These are phyloP conservation scores for Odocoileus virginianus DNA, from an alignment of 2,113 vertebrate genomes.

Conservation along the genomic window DNA sequence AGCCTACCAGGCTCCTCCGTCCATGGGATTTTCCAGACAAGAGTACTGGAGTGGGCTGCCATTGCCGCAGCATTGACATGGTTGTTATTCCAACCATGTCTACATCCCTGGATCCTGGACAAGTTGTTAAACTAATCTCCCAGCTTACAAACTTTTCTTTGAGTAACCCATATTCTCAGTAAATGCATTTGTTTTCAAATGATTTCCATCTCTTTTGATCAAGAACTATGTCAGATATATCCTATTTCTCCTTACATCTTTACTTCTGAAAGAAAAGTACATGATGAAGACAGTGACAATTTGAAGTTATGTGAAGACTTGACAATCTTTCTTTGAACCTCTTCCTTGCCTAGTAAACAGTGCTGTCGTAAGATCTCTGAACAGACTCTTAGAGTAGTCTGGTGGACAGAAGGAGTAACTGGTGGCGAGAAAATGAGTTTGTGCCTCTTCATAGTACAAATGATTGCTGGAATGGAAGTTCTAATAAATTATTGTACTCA, in stretches of 20 bases:
- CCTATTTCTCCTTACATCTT: not conserved
- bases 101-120: rapidly evolving
- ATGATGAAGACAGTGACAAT: not conserved
- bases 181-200: not conserved
- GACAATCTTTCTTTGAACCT: not conserved
- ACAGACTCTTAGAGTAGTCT: not conserved
- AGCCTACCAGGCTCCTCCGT: too few relatives aligned
- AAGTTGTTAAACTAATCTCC: not conserved
- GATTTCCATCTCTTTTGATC: not conserved
- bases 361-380: not conserved
- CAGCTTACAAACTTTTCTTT: not conserved
- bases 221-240: not conserved
- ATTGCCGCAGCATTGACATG: not conserved
- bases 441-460: not conserved
- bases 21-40: too few relatives aligned
- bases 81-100: not conserved
- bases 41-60: too few relatives aligned
- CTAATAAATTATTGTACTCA: not conserved
- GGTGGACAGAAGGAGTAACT: not conserved
- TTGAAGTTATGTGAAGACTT: not conserved
- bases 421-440: rapidly evolving
- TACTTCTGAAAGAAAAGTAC: not conserved
- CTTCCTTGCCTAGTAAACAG: not conserved
- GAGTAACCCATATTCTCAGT: not conserved
- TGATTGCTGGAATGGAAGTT: not conserved